These are phyloP conservation scores for Pachypsylla venusta DNA, from an alignment of 1,140 invertebrate species.

Conservation along the genomic window DNA sequence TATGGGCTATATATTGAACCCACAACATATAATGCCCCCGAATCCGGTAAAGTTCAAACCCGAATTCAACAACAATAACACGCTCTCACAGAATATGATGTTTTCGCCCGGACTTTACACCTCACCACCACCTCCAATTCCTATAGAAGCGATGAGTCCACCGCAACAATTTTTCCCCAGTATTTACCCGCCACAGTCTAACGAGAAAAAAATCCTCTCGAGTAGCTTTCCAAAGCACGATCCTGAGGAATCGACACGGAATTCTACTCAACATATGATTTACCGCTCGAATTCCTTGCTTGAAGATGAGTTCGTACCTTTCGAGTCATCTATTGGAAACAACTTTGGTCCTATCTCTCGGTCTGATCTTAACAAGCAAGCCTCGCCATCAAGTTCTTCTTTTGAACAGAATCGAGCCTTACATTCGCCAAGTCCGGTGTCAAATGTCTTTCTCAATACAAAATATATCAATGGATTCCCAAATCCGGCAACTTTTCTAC, in stretches of 20 bases:
- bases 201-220: neutral
- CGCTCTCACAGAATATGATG: conserved; percentile 16
- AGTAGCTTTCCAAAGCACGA: neutral
- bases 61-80: conserved; percentile 20
- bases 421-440: neutral
- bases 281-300: conserved; percentile 39
- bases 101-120: neutral
- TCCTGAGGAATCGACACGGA: neutral
- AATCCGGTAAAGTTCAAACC: conserved; percentile 26
- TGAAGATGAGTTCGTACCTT: conserved; percentile 57
- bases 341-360: conserved; percentile 71
- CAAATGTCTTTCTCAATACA: neutral
- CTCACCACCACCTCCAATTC: conserved; percentile 6
- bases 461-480: neutral
- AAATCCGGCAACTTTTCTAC: too few species aligned
- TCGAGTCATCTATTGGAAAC: conserved; percentile 51
- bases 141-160: conserved; percentile 10
- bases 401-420: too few species aligned
- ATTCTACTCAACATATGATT: conserved; percentile 15
- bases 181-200: neutral
- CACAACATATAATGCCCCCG: conserved; percentile 11
- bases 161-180: neutral
- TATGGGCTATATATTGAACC: conserved; percentile 7
- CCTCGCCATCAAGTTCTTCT: neutral
- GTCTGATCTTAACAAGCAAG: conserved; percentile 7